Base-by-base conservation (phyloP, 2,113 vertebrate genomes). In the Phrynosoma blainvillii region DNA sequence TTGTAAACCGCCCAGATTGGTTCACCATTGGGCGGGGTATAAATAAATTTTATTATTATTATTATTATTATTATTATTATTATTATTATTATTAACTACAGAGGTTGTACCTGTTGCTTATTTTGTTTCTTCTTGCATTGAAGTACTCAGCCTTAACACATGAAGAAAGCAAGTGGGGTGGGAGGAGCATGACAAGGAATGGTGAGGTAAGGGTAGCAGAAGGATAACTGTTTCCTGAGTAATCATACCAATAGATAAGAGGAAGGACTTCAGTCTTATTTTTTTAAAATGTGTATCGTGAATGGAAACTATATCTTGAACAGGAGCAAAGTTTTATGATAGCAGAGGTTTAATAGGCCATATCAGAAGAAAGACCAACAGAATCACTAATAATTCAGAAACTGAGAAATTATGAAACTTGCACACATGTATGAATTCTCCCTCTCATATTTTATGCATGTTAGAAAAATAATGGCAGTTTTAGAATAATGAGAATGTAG, bases 321-420 rank as follows among this genome's bases (percentile, higher is more conserved):
- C 0, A 14, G 76, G 59, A 62, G 13, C 59, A 62, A 78, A 7
- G 36, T 25, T 84, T 89, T 78, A 42, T 66, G 92, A 42, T 23
- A 83, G 84, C 23, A 14, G 3, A 32, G 13, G 21, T 91, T 40
- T 30, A 74, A 16, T 1, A 87, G 1, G 0, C 16, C 3, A 70
- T 40, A 32, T 8, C 3, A 88, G 71, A 47, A 13, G 5, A 77
- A 40, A 87, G 1, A 54, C 54, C 59, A 8, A 70, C 21, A 25
- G 21, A 90, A 1, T 16, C 27, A 65, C 84, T 52, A 23, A 88
- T 68, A 13, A 89, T 79, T 88, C 52, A 84, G 82, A 27, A 87
- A 12, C 36, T n/a, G 16, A 9, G 27, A 40, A 83, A 21, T 10
- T 56, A 62, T 32, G 7, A 12, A 5, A 68, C 56, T 12, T 77